These are phyloP conservation scores for Hirundichthys speculiger DNA, from an alignment of 2,113 vertebrate genomes.

Conservation along the genomic window DNA sequence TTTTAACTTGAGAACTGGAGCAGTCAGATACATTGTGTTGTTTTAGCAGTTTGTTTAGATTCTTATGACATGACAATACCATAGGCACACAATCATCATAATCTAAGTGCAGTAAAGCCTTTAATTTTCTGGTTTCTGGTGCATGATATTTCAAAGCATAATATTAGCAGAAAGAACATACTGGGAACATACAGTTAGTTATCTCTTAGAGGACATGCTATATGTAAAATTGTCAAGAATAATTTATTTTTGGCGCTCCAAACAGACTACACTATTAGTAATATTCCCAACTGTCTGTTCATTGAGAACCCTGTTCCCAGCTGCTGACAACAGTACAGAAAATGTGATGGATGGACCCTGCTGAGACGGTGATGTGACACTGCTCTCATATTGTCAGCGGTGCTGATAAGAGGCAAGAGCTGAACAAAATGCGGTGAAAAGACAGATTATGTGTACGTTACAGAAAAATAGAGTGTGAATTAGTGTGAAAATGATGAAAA, in stretches of 20 bases:
- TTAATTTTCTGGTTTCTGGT: no score
- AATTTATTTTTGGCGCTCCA: neutral
- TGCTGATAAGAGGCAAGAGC: constrained; percentile 27
- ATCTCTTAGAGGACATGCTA: neutral
- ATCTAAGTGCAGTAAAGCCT: no score
- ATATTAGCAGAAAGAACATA: constrained; percentile 9
- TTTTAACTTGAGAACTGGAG: no score
- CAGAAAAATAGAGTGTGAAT: neutral
- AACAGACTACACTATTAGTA: neutral
- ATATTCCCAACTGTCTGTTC: constrained; percentile 16
- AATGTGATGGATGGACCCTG: constrained; percentile 11
- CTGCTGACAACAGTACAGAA: constrained; percentile 14
- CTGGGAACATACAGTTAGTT: neutral
- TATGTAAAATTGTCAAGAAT: neutral
- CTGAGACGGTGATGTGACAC: constrained; percentile 30
- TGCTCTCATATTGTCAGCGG: constrained; percentile 14
- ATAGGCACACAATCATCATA: no score
- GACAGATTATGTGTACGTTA: constrained; percentile 2
- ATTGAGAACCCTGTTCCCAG: neutral
- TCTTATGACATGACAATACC: no score
- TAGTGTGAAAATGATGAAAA: constrained; percentile 15
- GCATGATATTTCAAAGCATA: neutral
- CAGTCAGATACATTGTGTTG: no score
- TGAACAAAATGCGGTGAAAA: constrained; percentile 21
- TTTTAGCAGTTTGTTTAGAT: no score